Evolutionary conservation across 1,140 invertebrate genomes (phyloP).

Genomic region (Drosophila lacteicornis): DNA sequence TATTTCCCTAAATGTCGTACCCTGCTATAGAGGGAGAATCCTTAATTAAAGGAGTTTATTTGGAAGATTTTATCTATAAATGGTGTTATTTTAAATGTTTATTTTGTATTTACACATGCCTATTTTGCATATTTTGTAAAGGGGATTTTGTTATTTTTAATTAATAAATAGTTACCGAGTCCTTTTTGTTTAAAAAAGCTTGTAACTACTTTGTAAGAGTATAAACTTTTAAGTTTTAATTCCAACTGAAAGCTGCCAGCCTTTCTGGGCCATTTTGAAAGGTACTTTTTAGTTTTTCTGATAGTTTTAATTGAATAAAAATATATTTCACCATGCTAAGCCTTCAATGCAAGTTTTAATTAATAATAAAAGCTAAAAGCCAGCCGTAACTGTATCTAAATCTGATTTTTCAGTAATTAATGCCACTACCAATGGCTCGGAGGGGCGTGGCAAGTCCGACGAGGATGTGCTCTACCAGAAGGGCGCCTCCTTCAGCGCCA

Average conservation of each 20-base stretch:
- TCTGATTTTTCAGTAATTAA: conserved; percentile 88
- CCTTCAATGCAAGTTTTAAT: conserved; percentile 11
- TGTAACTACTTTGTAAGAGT: not conserved
- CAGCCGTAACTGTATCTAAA: not conserved
- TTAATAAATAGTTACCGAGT: no score
- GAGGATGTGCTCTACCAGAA: conserved; percentile 94
- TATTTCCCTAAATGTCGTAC: not conserved
- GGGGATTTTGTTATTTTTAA: not conserved
- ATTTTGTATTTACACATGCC: not conserved
- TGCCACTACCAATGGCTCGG: conserved; percentile 87
- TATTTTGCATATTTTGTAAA: no score
- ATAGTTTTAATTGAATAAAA: conserved; percentile 4
- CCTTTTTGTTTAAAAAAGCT: not conserved
- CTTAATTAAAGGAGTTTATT: conserved; percentile 7
- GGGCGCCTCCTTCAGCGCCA: conserved; percentile 92
- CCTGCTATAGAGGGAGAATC: not conserved
- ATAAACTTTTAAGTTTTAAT: not conserved
- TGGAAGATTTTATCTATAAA: not conserved
- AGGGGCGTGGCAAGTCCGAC: conserved; percentile 86
- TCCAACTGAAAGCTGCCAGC: no score
- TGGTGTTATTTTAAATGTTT: not conserved
- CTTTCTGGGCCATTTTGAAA: not conserved
- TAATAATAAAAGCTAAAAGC: not conserved
- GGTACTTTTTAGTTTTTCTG: not conserved
- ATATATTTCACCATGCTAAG: not conserved